phyloP scores from a whole-genome alignment of 2,888 invertebrate species.

The Matsumyia berberina region DNA sequence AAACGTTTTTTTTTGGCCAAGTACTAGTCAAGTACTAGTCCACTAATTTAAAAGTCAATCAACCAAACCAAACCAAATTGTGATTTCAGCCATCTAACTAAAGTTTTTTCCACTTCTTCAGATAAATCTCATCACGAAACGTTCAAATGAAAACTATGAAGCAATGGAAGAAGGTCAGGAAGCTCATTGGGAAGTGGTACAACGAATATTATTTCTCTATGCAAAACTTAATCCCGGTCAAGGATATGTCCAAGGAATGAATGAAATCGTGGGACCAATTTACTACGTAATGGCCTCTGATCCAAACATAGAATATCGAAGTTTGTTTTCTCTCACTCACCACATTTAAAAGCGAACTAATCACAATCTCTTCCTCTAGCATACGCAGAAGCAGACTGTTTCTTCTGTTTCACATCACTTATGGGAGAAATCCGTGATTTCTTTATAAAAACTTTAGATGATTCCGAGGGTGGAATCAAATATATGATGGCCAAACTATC shows the following conservation, averaged over 20 bases:
- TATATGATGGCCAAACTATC: slow-evolving; percentile 94
- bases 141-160: slow-evolving; percentile 92
- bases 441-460: slow-evolving; percentile 97
- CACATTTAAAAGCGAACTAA: background rate
- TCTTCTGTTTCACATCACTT: slow-evolving; percentile 98
- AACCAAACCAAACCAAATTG: no score
- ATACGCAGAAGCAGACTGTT: slow-evolving; percentile 98
- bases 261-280: slow-evolving; percentile 99
- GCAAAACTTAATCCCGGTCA: slow-evolving; percentile 99
- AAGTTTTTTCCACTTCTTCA: slow-evolving; percentile 78
- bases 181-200: slow-evolving; percentile 99
- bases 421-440: slow-evolving; percentile 99
- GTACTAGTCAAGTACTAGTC: no score
- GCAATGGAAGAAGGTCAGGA: slow-evolving; percentile 95
- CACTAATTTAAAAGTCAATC: no score
- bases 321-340: slow-evolving; percentile 84
- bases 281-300: slow-evolving; percentile 98
- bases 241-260: slow-evolving; percentile 99
- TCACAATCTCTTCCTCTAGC: slow-evolving; percentile 85
- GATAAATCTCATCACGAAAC: slow-evolving; percentile 90
- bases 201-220: slow-evolving; percentile 97
- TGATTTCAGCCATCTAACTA: no score
- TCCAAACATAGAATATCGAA: slow-evolving; percentile 90
- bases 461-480: slow-evolving; percentile 95
- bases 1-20: no score